Evolutionary conservation across 2,113 vertebrate species (phyloP), one percentile per base, ranked within the genome.

Genomic region (Planiliza haematocheilus): DNA sequence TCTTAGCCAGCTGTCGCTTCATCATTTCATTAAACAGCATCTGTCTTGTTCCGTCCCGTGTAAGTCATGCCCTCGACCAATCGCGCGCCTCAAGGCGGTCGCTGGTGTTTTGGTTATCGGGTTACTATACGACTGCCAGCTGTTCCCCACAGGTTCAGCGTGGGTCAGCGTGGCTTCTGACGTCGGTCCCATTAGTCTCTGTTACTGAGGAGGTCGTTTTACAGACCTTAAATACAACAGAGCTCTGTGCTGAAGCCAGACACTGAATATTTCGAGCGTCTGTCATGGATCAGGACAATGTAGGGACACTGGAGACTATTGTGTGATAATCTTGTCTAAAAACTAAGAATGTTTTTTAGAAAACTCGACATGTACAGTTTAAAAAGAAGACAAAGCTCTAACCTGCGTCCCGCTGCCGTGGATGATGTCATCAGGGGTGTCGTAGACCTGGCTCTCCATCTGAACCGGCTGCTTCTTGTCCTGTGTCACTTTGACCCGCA

Each of bases 401-500:
- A 99, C 98, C 96, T 94, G 93, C 24, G 95, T 93, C 21, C 97
- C 97, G 1, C 90, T 99, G 80, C 97, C 98, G 0, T 98, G 96
- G 63, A 97, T 94, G 78, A 98, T 97, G 83, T 95, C 96, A 67
- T 99, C 97, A 0, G 98, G 97, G 0, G 96, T 98, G 0, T 96
- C 94, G 0, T 98, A 99, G 34, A 94, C 94, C 86, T 98, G 95
- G 0, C 93, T 97, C 76, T 99, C 97, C 97, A 99, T 99, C 53
- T 95, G 95, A 18, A 99, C 97, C 0, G 95, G 96, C 90, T 98
- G 97, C 87, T 95, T 97, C 74, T 97, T 96, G 67, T 99, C 98
- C 0, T 95, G 96, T 0, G 96, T 97, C 7, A 99, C 98, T 85
- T 99, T 98, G 14, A 99, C 97, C 4, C 97, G 93, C 70, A 99